Conservation (phyloP, 2,888 invertebrate species). For the Maniola hyperantus region DNA sequence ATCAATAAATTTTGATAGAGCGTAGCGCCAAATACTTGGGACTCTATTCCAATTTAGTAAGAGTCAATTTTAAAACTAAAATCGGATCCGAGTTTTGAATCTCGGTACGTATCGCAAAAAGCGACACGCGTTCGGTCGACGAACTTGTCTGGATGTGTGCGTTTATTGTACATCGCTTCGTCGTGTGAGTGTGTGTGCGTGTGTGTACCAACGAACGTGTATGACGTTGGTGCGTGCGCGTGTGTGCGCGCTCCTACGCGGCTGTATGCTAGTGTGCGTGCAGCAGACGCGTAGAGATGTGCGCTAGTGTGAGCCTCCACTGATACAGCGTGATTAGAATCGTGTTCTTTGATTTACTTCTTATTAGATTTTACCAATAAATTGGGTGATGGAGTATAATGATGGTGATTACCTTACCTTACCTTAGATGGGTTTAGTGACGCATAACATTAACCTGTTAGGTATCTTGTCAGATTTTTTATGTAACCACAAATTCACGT, state of each 20-base stretch:
- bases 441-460: too few relatives aligned
- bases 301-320: conserved; percentile 21
- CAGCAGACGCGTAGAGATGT: conserved; percentile 30
- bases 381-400: neutral
- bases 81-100: conserved; percentile 46
- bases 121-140: conserved; percentile 52
- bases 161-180: conserved; percentile 27
- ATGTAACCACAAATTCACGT: too few relatives aligned
- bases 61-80: conserved; percentile 23
- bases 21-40: neutral
- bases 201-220: neutral
- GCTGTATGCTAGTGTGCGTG: conserved; percentile 20
- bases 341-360: neutral
- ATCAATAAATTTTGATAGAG: conserved; percentile 1
- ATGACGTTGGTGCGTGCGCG: neutral
- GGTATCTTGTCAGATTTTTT: too few relatives aligned
- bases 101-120: conserved; percentile 56
- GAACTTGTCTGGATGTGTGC: conserved; percentile 49
- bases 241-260: conserved; percentile 9
- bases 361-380: neutral
- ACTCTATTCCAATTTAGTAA: conserved; percentile 9
- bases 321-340: conserved; percentile 26
- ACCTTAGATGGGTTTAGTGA: too few relatives aligned
- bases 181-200: conserved; percentile 28
- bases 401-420: too few relatives aligned